phyloP scores from a whole-genome alignment of 2,888 invertebrate species.

The Fragum fragum region DNA sequence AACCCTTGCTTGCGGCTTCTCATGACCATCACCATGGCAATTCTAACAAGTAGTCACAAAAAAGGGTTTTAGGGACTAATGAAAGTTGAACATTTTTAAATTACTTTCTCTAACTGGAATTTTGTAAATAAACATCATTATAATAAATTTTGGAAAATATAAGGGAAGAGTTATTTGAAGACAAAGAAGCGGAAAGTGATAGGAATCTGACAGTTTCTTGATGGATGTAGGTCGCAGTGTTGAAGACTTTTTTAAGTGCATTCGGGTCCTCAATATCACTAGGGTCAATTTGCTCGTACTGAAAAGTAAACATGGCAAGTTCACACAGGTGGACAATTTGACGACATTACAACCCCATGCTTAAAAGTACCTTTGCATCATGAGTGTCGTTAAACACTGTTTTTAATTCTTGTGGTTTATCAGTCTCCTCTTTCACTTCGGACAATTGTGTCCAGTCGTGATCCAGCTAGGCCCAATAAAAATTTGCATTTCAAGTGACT shows the following conservation, averaged over 20 bases:
- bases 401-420: slow-evolving; percentile 39
- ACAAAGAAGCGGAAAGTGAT: background rate
- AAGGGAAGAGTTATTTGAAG: background rate
- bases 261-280: slow-evolving; percentile 45
- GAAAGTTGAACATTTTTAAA: no score
- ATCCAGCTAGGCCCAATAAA: slow-evolving; percentile 31
- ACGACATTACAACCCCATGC: slow-evolving; percentile 5
- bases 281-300: slow-evolving; percentile 39
- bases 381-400: slow-evolving; percentile 36
- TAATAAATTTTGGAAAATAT: no score
- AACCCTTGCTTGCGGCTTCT: no score
- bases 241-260: slow-evolving; percentile 36
- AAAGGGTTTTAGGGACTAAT: no score
- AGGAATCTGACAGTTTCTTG: slow-evolving; percentile 57
- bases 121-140: no score
- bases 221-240: slow-evolving; percentile 47
- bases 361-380: slow-evolving; percentile 52
- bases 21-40: no score
- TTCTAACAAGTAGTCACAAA: no score
- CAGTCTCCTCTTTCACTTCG: slow-evolving; percentile 37
- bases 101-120: no score
- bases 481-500: background rate
- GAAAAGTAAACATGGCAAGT: slow-evolving; percentile 47
- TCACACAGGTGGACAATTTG: slow-evolving; percentile 23
- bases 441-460: slow-evolving; percentile 46